Percentiles rank a stretch among this genome's conserved stretches.
phyloP scores from a whole-genome alignment of 2,888 invertebrate genomes.

The Hoplodrina blanda region DNA sequence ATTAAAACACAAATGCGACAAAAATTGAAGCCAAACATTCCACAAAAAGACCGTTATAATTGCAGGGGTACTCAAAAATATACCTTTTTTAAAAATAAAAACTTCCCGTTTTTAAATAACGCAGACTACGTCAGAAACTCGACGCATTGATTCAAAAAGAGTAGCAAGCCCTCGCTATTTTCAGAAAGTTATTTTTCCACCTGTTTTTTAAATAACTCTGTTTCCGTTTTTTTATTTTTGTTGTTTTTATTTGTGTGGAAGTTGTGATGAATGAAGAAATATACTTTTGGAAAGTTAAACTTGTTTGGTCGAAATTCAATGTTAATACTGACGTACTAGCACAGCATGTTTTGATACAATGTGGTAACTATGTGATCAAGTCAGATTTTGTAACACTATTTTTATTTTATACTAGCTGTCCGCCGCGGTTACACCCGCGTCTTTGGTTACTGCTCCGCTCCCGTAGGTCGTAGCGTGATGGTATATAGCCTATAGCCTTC shows the following conservation, averaged over 20 bases:
- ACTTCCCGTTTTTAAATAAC: conserved; percentile 29
- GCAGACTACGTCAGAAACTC: conserved; percentile 17
- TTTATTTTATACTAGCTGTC: too few relatives aligned
- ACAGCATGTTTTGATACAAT: too few relatives aligned
- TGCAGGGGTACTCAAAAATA: conserved; percentile 1
- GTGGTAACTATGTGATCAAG: too few relatives aligned
- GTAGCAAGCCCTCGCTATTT: conserved; percentile 37
- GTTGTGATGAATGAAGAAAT: background rate
- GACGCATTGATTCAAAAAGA: conserved; percentile 16
- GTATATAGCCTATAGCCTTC: too few relatives aligned
- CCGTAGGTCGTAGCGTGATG: too few relatives aligned
- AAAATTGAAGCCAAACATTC: background rate
- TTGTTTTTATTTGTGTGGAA: conserved; percentile 10
- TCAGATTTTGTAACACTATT: too few relatives aligned
- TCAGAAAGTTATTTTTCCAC: conserved; percentile 15
- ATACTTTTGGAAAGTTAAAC: background rate
- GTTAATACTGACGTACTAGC: too few relatives aligned
- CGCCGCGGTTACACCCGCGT: too few relatives aligned
- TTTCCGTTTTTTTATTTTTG: conserved; percentile 9
- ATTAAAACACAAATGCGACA: background rate
- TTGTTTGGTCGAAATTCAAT: background rate
- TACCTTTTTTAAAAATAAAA: conserved; percentile 19
- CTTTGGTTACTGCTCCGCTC: too few relatives aligned
- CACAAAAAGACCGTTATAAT: background rate
- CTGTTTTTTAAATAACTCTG: conserved; percentile 10